Evolutionary conservation across 2,888 invertebrate species (phyloP).

Genomic region (Chrysolina oricalcia): DNA sequence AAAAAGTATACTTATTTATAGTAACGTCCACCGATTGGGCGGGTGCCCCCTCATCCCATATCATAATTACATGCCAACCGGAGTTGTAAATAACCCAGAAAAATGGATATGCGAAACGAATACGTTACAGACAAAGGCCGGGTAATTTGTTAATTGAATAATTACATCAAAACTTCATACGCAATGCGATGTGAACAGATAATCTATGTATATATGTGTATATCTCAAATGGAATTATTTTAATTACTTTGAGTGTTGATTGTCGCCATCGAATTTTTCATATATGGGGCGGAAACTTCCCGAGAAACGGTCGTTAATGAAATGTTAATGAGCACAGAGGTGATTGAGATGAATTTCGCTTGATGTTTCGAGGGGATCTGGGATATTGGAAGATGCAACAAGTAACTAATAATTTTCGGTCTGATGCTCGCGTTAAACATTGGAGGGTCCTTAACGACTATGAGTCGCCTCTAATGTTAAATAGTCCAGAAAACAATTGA

Average conservation of each 20-base stretch:
- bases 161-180: conserved; percentile 8
- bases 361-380: too few species aligned
- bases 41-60: background rate
- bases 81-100: conserved; percentile 12
- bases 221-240: background rate
- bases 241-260: background rate
- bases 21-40: background rate
- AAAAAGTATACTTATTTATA: background rate
- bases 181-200: background rate
- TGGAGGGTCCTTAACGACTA: too few species aligned
- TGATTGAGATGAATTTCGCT: too few species aligned
- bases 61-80: conserved; percentile 2
- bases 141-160: conserved; percentile 15
- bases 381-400: too few species aligned
- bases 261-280: background rate
- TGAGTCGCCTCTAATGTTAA: too few species aligned
- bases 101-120: background rate
- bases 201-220: background rate
- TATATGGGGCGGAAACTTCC: background rate
- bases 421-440: too few species aligned
- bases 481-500: too few species aligned
- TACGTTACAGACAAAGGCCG: conserved; percentile 3
- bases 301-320: background rate
- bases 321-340: background rate
- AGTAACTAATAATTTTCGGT: too few species aligned